Evolutionary conservation across 2,888 invertebrate genomes (phyloP).

Genomic region (Sminthurinus aureus): DNA sequence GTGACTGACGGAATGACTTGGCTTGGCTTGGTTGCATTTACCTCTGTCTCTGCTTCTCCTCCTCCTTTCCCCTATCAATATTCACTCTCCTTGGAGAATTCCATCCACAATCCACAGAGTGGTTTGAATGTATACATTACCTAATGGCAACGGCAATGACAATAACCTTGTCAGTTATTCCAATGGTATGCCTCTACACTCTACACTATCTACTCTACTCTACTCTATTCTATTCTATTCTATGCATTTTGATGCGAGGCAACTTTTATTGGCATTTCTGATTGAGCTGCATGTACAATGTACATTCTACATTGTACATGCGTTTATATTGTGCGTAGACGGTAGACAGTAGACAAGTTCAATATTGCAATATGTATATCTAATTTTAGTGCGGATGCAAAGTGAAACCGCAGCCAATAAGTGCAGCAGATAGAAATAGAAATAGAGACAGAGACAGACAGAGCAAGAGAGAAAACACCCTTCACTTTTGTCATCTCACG

Average conservation of each 20-base stretch:
- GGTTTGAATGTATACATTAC: slow-evolving; percentile 33
- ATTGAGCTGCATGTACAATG: neutral
- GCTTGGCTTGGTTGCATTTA: neutral
- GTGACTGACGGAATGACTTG: neutral
- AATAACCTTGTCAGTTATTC: too few relatives aligned
- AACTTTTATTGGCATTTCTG: neutral
- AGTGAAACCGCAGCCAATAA: neutral
- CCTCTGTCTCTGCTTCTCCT: neutral
- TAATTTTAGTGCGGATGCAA: neutral
- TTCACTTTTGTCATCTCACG: too few relatives aligned
- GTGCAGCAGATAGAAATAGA: neutral
- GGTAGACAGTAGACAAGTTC: neutral
- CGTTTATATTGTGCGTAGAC: neutral
- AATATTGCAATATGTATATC: neutral
- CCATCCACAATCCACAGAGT: too few relatives aligned
- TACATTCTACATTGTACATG: neutral
- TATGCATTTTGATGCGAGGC: too few relatives aligned
- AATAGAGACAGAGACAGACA: neutral
- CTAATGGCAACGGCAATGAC: slow-evolving; percentile 3
- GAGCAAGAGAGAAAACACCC: neutral
- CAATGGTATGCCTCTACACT: too few relatives aligned
- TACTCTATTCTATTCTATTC: too few relatives aligned
- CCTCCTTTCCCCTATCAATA: slow-evolving; percentile 26
- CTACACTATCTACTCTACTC: too few relatives aligned
- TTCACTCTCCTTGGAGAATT: slow-evolving; percentile 30